Evolutionary conservation across 2,888 invertebrate genomes (phyloP).

Genomic region (Neocrepidodera transversa): DNA sequence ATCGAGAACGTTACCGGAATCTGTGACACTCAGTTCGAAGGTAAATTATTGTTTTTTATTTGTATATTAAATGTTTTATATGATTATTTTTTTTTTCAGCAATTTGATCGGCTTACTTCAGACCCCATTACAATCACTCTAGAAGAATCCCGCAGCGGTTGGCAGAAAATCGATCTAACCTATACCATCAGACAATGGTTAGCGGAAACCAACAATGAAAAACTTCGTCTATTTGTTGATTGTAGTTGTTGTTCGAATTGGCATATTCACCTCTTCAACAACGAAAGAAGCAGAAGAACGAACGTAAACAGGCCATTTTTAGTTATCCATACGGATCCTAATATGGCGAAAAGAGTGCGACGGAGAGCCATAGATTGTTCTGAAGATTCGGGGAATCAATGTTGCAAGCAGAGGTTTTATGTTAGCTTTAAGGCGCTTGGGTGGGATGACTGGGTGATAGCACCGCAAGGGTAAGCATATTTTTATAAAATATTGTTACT

Average conservation of each 20-base stretch:
- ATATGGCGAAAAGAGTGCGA: constrained; percentile 74
- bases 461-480: constrained; percentile 50
- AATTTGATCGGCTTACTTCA: constrained; percentile 66
- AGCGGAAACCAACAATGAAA: constrained; percentile 60
- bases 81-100: constrained; percentile 56
- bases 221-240: constrained; percentile 81
- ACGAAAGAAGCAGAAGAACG: constrained; percentile 52
- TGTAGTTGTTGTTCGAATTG: constrained; percentile 85
- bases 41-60: constrained; percentile 57
- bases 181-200: constrained; percentile 80
- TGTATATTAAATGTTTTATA: background rate
- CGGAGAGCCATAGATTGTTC: constrained; percentile 86
- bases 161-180: constrained; percentile 88
- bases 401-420: constrained; percentile 89
- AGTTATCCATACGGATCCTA: constrained; percentile 79
- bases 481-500: no score
- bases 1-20: constrained; percentile 62
- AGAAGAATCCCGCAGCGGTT: constrained; percentile 73
- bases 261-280: constrained; percentile 70
- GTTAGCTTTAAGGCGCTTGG: constrained; percentile 90
- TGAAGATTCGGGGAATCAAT: constrained; percentile 65
- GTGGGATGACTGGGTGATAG: constrained; percentile 94
- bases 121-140: constrained; percentile 59
- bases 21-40: constrained; percentile 69
- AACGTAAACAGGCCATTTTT: constrained; percentile 81